Evolutionary conservation across 2,888 invertebrate genomes (phyloP).

Genomic region (Hyppa rectilinea): DNA sequence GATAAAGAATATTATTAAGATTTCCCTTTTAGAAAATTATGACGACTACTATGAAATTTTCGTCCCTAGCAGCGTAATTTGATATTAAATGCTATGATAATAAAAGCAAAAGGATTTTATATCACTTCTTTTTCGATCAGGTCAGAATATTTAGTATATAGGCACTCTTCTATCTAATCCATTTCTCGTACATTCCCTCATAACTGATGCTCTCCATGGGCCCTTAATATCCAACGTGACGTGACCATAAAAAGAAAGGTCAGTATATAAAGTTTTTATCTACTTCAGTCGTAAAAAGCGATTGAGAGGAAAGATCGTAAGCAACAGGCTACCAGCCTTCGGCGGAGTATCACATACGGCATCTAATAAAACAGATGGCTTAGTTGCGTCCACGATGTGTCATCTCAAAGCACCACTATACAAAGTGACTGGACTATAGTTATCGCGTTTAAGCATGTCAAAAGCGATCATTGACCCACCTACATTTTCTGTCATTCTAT

Average conservation of each 20-base stretch:
- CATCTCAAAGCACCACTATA: neutral
- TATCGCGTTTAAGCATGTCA: neutral
- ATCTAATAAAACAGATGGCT: neutral
- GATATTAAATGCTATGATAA: neutral
- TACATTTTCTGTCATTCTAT: neutral
- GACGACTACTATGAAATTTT: too few relatives aligned
- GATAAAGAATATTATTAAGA: too few relatives aligned
- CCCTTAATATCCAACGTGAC: conserved; percentile 53
- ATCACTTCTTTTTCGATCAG: neutral
- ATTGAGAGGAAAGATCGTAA: conserved; percentile 47
- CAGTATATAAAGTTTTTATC: conserved; percentile 59
- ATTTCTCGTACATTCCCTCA: conserved; percentile 39
- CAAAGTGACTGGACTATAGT: neutral
- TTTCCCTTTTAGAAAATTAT: too few relatives aligned
- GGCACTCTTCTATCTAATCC: conserved; percentile 34
- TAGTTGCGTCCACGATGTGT: neutral
- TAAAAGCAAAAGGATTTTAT: neutral
- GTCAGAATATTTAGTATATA: neutral
- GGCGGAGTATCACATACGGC: conserved; percentile 1
- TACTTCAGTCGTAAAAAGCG: conserved; percentile 54
- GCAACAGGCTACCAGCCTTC: conserved; percentile 49
- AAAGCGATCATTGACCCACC: neutral
- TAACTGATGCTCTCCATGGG: conserved; percentile 39
- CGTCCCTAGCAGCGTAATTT: neutral
- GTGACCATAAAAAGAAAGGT: conserved; percentile 55